A percentile compares a stretch with the other conserved stretches of the same genome.
Conservation (phyloP, 2,888 invertebrate genomes). For the Anthrax anthrax region DNA sequence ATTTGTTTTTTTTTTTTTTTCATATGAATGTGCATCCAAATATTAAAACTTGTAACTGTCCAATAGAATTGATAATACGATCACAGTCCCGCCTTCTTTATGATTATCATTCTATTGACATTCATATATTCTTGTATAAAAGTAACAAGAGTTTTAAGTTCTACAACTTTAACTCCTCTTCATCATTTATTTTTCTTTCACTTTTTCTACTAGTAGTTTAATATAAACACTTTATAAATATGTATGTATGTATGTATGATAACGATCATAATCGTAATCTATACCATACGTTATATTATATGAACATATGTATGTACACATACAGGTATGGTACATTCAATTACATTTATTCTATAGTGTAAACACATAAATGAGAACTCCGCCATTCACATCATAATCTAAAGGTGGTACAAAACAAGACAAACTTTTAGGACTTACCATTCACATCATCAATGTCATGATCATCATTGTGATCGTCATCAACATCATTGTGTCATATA, state of each 20-base stretch:
- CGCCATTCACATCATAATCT: conserved; percentile 1
- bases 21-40: no score
- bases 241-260: neutral
- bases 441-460: conserved; percentile 6
- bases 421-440: neutral
- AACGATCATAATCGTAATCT: no score
- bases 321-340: no score
- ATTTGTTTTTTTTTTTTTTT: no score
- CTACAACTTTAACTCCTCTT: neutral
- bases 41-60: conserved; percentile 5
- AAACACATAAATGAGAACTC: no score
- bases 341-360: no score
- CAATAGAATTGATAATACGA: conserved; percentile 3
- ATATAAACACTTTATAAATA: no score
- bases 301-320: no score
- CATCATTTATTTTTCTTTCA: neutral
- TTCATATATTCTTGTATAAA: neutral
- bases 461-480: conserved; percentile 1
- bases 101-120: neutral
- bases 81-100: conserved; percentile 6
- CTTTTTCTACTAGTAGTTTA: no score
- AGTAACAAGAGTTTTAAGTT: neutral
- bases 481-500: neutral
- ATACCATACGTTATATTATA: no score
- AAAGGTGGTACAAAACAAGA: neutral